Percentiles rank a stretch among this genome's conserved stretches.
Evolutionary conservation across 2,888 invertebrate species (phyloP).

Genomic region (Saturnia japonica): DNA sequence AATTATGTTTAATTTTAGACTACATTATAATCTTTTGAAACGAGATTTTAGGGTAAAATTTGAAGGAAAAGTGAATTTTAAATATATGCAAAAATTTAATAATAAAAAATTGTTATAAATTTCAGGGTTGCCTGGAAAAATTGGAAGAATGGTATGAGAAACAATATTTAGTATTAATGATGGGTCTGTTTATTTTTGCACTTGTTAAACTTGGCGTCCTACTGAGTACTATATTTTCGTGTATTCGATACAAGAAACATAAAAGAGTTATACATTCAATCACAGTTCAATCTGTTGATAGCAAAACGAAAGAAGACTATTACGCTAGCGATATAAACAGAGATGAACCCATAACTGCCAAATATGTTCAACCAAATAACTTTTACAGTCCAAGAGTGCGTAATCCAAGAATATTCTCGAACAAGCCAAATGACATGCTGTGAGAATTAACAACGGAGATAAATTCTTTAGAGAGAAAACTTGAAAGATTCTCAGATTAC

Average conservation of each 20-base stretch:
- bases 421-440: slow-evolving; percentile 77
- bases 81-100: not conserved
- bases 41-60: no score
- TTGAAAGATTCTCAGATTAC: slow-evolving; percentile 77
- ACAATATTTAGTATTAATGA: slow-evolving; percentile 86
- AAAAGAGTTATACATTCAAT: slow-evolving; percentile 72
- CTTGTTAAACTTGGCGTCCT: slow-evolving; percentile 88
- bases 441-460: slow-evolving; percentile 82
- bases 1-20: no score
- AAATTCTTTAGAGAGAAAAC: slow-evolving; percentile 77
- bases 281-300: slow-evolving; percentile 63
- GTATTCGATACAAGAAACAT: slow-evolving; percentile 83
- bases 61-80: not conserved
- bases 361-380: slow-evolving; percentile 75
- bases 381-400: slow-evolving; percentile 75
- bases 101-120: slow-evolving; percentile 20
- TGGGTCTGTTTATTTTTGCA: slow-evolving; percentile 84
- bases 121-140: slow-evolving; percentile 85
- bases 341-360: slow-evolving; percentile 70
- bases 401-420: slow-evolving; percentile 71
- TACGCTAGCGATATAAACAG: slow-evolving; percentile 61
- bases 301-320: slow-evolving; percentile 66
- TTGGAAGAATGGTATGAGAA: slow-evolving; percentile 90
- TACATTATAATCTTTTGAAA: no score
- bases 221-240: slow-evolving; percentile 86